phyloP scores from a whole-genome alignment of 2,888 invertebrate species.

The Brachylomia viminalis region DNA sequence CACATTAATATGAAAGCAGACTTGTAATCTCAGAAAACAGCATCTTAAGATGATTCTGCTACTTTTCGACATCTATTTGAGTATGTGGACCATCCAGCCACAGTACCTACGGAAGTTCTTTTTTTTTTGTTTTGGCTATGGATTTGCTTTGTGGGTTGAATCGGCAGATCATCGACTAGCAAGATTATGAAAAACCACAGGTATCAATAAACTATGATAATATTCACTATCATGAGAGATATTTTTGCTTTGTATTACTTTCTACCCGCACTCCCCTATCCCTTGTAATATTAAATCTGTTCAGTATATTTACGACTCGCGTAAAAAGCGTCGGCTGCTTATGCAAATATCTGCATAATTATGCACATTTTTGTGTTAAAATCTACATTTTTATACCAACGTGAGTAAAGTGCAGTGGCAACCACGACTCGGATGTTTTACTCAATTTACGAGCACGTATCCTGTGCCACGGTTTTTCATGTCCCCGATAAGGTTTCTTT shows the following conservation, averaged over 20 bases:
- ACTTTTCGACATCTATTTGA: not conserved
- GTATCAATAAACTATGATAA: not conserved
- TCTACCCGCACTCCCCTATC: not conserved
- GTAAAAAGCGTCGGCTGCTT: constrained; percentile 56
- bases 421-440: constrained; percentile 43
- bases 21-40: not conserved
- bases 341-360: constrained; percentile 70
- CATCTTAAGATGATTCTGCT: not conserved
- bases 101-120: not conserved
- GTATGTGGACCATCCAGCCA: too few relatives aligned
- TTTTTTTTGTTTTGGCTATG: not conserved
- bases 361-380: constrained; percentile 71
- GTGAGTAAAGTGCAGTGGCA: constrained; percentile 53
- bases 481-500: constrained; percentile 45
- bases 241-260: not conserved
- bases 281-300: constrained; percentile 21
- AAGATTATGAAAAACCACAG: not conserved
- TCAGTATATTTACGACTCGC: constrained; percentile 54
- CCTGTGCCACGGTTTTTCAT: constrained; percentile 14
- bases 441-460: constrained; percentile 50
- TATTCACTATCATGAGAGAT: not conserved
- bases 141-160: not conserved
- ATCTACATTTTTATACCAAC: constrained; percentile 64
- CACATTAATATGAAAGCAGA: not conserved
- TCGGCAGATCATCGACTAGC: not conserved